Conservation (phyloP, 2,888 invertebrate species). For the Anthoptus insignis region DNA sequence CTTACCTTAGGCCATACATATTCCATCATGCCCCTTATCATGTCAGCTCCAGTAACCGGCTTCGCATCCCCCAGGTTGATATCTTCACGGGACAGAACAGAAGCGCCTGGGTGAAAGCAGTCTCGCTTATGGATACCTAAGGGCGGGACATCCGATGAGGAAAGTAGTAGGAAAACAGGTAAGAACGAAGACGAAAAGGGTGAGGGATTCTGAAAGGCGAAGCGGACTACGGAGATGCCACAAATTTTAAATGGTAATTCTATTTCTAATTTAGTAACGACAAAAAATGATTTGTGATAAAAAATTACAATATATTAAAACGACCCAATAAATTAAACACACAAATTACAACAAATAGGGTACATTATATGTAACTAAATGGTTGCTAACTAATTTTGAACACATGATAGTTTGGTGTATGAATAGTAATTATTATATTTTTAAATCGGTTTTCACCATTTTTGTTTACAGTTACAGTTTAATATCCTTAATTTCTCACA, state of each 20-base stretch:
- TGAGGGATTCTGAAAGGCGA: constrained; percentile 42
- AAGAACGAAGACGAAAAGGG: constrained; percentile 50
- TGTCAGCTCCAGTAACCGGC: constrained; percentile 90
- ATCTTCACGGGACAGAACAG: constrained; percentile 89
- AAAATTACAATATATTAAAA: no score
- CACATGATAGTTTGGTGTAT: no score
- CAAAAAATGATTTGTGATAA: neutral
- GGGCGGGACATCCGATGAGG: constrained; percentile 64
- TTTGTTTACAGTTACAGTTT: no score
- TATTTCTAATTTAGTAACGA: neutral
- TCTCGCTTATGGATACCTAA: constrained; percentile 89
- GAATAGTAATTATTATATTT: no score
- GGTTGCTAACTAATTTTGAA: no score
- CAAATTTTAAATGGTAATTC: neutral
- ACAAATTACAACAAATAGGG: no score
- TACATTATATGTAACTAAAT: no score
- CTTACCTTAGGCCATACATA: constrained; percentile 99
- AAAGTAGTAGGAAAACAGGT: constrained; percentile 49
- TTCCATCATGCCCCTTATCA: constrained; percentile 95
- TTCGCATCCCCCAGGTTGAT: constrained; percentile 87
- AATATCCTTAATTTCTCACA: no score
- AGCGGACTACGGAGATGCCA: constrained; percentile 26
- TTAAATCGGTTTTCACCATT: no score
- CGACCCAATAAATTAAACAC: no score
- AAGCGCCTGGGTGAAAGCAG: constrained; percentile 97